Conservation (phyloP, 2,113 vertebrate species). For the Saccopteryx bilineata region DNA sequence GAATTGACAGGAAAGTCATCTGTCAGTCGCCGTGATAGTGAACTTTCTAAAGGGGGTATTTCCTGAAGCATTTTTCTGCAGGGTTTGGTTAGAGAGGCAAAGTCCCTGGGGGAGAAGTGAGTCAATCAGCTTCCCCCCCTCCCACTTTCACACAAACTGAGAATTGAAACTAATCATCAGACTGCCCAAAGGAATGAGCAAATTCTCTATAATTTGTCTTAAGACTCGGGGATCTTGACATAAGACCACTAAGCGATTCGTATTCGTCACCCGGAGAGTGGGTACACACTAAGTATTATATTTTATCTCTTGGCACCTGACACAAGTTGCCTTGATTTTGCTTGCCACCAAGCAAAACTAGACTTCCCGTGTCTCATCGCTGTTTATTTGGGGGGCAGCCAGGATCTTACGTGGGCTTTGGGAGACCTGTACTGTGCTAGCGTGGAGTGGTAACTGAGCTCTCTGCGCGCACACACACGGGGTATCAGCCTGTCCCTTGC, state of each 20-base stretch:
- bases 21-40: background rate
- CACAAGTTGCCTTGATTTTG: slow-evolving; percentile 14
- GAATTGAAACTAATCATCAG: background rate
- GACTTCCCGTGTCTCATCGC: slow-evolving; percentile 74
- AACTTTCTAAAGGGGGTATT: background rate
- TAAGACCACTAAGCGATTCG: background rate
- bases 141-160: background rate
- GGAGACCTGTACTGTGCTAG: slow-evolving; percentile 61
- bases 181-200: background rate
- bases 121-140: no score
- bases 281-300: background rate
- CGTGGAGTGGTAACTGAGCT: background rate
- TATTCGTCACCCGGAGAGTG: background rate
- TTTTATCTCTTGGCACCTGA: slow-evolving; percentile 57
- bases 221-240: slow-evolving; percentile 57
- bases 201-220: slow-evolving; percentile 51
- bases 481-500: slow-evolving; percentile 59
- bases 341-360: slow-evolving; percentile 70
- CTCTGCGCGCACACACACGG: slow-evolving; percentile 4
- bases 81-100: background rate
- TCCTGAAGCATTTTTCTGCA: background rate
- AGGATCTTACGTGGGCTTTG: slow-evolving; percentile 67
- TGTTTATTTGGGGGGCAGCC: slow-evolving; percentile 36
- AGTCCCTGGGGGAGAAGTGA: background rate
- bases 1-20: background rate